phyloP scores from a whole-genome alignment of 1,140 invertebrate species.

The Micrasema longulum region DNA sequence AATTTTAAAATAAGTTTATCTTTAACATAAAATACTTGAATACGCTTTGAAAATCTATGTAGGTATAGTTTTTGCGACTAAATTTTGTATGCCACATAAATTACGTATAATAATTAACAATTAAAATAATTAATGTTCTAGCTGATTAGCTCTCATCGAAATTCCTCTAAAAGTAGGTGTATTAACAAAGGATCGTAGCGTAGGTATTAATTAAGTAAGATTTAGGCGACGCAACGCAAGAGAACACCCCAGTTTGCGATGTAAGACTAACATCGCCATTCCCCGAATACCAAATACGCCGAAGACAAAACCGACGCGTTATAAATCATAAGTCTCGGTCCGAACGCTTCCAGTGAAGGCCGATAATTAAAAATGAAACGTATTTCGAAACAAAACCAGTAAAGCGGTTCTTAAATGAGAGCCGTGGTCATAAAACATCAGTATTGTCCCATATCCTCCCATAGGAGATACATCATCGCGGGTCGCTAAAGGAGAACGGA shows the following conservation, averaged over 20 bases:
- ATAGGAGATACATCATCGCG: constrained; percentile 49
- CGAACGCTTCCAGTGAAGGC: constrained; percentile 25
- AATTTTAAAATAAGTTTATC: too few relatives aligned
- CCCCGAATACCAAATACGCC: constrained; percentile 8
- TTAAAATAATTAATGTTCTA: too few relatives aligned
- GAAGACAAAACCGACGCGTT: constrained; percentile 8
- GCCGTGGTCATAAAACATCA: constrained; percentile 49
- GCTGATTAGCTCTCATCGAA: too few relatives aligned
- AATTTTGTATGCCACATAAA: too few relatives aligned
- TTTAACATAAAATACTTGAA: too few relatives aligned
- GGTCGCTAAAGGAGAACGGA: constrained; percentile 44
- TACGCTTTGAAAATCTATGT: too few relatives aligned
- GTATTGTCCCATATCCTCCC: constrained; percentile 53
- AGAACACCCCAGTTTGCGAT: constrained; percentile 2
- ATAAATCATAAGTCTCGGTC: constrained; percentile 39
- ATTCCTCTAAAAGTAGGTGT: too few relatives aligned
- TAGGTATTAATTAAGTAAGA: neutral
- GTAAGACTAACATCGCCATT: constrained; percentile 25
- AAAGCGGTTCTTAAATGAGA: constrained; percentile 43
- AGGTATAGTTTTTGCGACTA: too few relatives aligned
- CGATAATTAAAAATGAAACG: constrained; percentile 42
- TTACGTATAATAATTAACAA: too few relatives aligned
- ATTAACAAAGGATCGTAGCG: too few relatives aligned
- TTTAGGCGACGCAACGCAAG: constrained; percentile 1
- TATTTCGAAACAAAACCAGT: constrained; percentile 36